These are phyloP conservation scores for Amitus sp. DNA, from an alignment of 2,888 invertebrate species.

Conservation along the genomic window DNA sequence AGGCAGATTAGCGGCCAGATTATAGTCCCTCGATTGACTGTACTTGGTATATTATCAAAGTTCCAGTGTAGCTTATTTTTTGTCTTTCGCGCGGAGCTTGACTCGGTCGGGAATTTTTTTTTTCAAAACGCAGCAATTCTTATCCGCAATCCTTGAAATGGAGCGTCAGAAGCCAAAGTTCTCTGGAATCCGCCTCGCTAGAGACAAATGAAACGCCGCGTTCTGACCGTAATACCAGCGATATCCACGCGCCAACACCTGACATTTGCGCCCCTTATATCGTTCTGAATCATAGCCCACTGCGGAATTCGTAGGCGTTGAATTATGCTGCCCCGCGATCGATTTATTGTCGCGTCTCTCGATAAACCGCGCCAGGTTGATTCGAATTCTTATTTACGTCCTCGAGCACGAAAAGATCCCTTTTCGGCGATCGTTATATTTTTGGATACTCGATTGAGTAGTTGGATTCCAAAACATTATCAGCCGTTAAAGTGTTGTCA, in stretches of 20 bases:
- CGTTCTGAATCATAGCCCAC: slow-evolving; percentile 43
- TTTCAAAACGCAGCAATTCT: slow-evolving; percentile 11
- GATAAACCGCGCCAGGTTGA: slow-evolving; percentile 40
- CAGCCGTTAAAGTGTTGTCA: too few species aligned
- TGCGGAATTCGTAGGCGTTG: slow-evolving; percentile 54
- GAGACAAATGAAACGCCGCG: slow-evolving; percentile 33
- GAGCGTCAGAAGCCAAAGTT: slow-evolving; percentile 20
- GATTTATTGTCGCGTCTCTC: slow-evolving; percentile 53
- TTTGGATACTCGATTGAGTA: too few species aligned
- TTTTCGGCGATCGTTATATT: too few species aligned
- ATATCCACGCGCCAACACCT: slow-evolving; percentile 25
- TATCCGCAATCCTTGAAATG: slow-evolving; percentile 27
- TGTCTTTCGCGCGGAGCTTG: slow-evolving; percentile 14
- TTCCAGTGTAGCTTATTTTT: slow-evolving; percentile 1
- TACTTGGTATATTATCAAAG: not conserved
- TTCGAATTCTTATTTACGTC: slow-evolving; percentile 49
- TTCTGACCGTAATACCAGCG: slow-evolving; percentile 8
- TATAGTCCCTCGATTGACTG: too few species aligned
- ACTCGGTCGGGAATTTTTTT: slow-evolving; percentile 14
- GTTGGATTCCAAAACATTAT: too few species aligned
- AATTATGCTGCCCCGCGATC: slow-evolving; percentile 50
- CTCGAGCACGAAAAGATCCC: too few species aligned
- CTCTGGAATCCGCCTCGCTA: slow-evolving; percentile 19
- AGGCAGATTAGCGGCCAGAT: too few species aligned
- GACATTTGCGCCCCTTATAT: slow-evolving; percentile 25